Conservation (phyloP, 2,888 invertebrate species). For the Catocala nupta region DNA sequence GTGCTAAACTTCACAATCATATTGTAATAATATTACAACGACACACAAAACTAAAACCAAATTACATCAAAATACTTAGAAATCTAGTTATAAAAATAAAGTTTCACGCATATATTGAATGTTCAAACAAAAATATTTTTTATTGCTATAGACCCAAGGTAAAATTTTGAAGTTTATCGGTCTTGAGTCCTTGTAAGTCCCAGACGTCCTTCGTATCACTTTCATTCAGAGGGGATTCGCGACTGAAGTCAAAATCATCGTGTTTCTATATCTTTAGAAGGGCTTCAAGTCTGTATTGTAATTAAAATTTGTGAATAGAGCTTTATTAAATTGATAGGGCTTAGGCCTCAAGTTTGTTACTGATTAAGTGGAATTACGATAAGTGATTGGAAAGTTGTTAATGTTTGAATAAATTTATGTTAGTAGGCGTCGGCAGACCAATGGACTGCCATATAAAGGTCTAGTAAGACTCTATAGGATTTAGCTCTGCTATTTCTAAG, state of each 20-base stretch:
- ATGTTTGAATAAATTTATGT: no score
- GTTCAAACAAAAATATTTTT: constrained; percentile 24
- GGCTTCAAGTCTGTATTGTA: constrained; percentile 27
- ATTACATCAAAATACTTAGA: not conserved
- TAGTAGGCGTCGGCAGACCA: no score
- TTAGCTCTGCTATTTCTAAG: no score
- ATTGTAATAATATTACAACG: constrained; percentile 4
- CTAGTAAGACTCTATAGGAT: no score
- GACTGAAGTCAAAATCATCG: constrained; percentile 42
- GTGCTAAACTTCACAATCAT: no score
- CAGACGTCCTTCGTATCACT: constrained; percentile 52
- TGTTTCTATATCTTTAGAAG: constrained; percentile 30
- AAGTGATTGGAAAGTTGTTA: not conserved
- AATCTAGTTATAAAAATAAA: constrained; percentile 10
- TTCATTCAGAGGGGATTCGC: constrained; percentile 35
- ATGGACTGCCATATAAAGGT: no score
- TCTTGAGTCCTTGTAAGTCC: constrained; percentile 32
- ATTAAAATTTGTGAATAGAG: constrained; percentile 35
- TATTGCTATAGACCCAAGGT: constrained; percentile 4
- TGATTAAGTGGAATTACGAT: constrained; percentile 18
- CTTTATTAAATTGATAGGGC: constrained; percentile 32
- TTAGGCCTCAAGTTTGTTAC: constrained; percentile 18
- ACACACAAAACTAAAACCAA: not conserved
- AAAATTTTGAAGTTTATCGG: constrained; percentile 22
- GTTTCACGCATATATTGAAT: constrained; percentile 1